Conservation (phyloP, 2,888 invertebrate species). For the Ornithoptera priamus region DNA sequence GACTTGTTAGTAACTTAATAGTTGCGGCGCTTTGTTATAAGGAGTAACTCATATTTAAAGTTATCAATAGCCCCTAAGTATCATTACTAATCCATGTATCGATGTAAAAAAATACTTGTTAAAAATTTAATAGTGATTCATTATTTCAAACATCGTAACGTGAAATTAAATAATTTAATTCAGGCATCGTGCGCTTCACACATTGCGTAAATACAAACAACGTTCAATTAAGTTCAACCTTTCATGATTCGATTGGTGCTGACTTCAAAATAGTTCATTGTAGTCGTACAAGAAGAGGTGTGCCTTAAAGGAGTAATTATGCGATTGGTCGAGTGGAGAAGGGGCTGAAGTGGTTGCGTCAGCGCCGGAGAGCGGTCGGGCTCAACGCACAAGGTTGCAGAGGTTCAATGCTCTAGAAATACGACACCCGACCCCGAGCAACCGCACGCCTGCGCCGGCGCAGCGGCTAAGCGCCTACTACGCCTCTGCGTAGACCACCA, state of each 20-base stretch:
- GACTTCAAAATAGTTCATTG: conserved; percentile 59
- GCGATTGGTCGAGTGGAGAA: conserved; percentile 68
- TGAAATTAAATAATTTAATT: conserved; percentile 22
- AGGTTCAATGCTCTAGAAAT: conserved; percentile 80
- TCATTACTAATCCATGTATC: background rate
- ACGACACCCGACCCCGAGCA: conserved; percentile 73
- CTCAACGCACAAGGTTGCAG: conserved; percentile 79
- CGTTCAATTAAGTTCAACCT: conserved; percentile 69
- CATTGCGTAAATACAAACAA: conserved; percentile 57
- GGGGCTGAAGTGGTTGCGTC: conserved; percentile 76
- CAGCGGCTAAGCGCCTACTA: conserved; percentile 43
- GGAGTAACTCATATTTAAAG: conserved; percentile 7
- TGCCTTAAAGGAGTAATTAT: conserved; percentile 78
- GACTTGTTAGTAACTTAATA: conserved; percentile 59
- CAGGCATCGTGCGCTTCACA: conserved; percentile 33
- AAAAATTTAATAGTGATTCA: conserved; percentile 10
- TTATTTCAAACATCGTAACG: conserved; percentile 13
- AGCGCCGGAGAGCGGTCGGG: conserved; percentile 74
- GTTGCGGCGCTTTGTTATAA: conserved; percentile 45
- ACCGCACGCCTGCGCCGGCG: conserved; percentile 54
- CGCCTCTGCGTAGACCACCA: conserved; percentile 39
- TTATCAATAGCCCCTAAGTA: background rate
- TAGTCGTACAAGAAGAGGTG: conserved; percentile 63
- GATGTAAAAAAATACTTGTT: background rate
- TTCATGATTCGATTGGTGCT: conserved; percentile 65